Conservation (phyloP, 2,113 vertebrate genomes). For the Cephalopholis sonnerati region DNA sequence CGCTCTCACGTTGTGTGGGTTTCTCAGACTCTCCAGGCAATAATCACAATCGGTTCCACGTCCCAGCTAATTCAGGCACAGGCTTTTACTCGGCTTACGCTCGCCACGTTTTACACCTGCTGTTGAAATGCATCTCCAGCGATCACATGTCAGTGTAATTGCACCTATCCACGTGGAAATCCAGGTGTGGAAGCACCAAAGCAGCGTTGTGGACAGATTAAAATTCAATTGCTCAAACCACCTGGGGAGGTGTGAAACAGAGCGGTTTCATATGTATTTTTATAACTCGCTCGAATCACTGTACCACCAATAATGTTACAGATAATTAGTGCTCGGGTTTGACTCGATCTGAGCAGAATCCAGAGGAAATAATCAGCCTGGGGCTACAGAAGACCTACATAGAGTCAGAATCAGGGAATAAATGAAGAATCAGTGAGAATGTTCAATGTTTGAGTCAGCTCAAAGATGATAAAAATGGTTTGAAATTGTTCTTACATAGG, state of each 20-base stretch:
- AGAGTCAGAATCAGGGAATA: background rate
- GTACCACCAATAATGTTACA: background rate
- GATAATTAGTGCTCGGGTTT: background rate
- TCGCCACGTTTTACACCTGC: background rate
- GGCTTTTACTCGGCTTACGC: conserved; percentile 12
- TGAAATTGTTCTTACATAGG: background rate
- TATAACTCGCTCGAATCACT: background rate
- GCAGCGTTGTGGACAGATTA: background rate
- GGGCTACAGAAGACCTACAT: background rate
- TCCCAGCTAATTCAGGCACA: conserved; percentile 3
- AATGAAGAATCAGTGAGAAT: background rate
- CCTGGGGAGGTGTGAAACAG: background rate
- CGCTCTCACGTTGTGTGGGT: conserved; percentile 17
- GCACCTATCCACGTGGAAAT: background rate
- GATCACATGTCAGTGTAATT: background rate
- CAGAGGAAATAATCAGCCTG: background rate
- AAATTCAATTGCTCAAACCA: background rate
- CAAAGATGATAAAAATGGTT: background rate
- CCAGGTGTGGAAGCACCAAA: conserved; percentile 1
- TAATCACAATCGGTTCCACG: conserved; percentile 12
- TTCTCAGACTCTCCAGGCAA: conserved; percentile 28
- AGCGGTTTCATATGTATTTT: background rate
- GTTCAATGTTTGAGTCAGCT: no score
- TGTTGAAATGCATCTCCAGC: conserved; percentile 7
- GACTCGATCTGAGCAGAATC: background rate